Percentiles rank a stretch among this genome's conserved stretches.
Conservation (phyloP, 2,797 vertebrate species). For the Propithecus deckenii region DNA sequence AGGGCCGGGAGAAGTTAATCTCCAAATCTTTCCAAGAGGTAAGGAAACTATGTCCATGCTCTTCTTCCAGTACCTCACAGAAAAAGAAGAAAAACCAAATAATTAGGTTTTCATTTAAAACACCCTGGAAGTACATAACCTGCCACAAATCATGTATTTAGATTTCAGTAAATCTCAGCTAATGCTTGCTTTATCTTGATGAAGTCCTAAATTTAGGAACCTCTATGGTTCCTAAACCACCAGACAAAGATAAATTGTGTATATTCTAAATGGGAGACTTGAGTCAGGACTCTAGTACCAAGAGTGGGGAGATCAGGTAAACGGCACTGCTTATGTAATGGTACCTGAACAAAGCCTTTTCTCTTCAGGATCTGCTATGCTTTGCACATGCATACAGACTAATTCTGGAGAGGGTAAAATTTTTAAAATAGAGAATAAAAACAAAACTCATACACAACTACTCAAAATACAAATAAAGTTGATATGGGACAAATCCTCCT, state of each 20-base stretch:
- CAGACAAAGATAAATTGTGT: neutral
- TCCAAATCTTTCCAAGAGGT: neutral
- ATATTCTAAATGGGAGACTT: neutral
- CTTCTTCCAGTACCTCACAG: neutral
- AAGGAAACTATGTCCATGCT: neutral
- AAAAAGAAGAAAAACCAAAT: neutral
- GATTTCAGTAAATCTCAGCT: neutral
- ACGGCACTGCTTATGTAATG: neutral
- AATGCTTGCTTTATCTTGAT: neutral
- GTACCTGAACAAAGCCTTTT: neutral
- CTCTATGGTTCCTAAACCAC: neutral
- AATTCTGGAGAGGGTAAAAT: conserved; percentile 51
- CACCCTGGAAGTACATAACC: neutral
- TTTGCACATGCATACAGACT: neutral
- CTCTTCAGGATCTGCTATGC: neutral
- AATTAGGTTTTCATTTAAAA: neutral
- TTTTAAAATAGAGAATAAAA: conserved; percentile 40
- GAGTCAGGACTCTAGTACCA: neutral
- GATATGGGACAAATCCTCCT: conserved; percentile 29
- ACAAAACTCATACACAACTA: neutral
- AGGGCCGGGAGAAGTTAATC: neutral
- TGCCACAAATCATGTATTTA: neutral
- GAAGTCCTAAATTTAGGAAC: neutral
- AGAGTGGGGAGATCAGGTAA: neutral
- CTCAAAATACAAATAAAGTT: neutral